Conservation (phyloP, 2,888 invertebrate genomes). For the Diaphora mendica region DNA sequence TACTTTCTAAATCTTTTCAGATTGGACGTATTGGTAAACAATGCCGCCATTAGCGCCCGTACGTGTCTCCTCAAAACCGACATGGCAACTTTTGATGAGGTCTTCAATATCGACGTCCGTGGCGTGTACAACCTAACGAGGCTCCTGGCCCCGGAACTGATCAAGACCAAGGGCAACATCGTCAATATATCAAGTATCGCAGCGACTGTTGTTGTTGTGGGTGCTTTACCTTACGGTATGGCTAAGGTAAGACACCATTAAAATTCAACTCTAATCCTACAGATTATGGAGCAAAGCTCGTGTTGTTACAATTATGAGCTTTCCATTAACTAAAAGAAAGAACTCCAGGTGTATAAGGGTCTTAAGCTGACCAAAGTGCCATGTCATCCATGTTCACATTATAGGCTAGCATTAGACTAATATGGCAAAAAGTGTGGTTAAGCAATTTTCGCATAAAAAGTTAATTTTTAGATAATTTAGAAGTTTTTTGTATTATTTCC, state of each 20-base stretch:
- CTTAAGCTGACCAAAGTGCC: too few relatives aligned
- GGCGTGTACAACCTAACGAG: slow-evolving; percentile 87
- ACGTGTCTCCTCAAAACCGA: slow-evolving; percentile 57
- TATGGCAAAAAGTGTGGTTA: too few relatives aligned
- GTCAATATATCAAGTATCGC: slow-evolving; percentile 91
- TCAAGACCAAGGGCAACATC: slow-evolving; percentile 87
- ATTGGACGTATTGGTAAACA: slow-evolving; percentile 68
- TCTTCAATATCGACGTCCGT: slow-evolving; percentile 89
- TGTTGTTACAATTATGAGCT: not conserved
- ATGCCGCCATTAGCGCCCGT: slow-evolving; percentile 82
- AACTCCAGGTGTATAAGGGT: too few relatives aligned
- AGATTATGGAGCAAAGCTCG: not conserved
- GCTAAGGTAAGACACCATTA: slow-evolving; percentile 87
- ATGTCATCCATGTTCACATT: too few relatives aligned
- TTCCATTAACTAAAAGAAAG: not conserved
- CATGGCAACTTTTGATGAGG: slow-evolving; percentile 53
- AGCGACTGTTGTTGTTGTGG: slow-evolving; percentile 90
- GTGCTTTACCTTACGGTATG: slow-evolving; percentile 93
- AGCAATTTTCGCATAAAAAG: too few relatives aligned
- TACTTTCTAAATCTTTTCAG: slow-evolving; percentile 3
- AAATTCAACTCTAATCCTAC: not conserved
- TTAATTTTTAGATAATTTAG: too few relatives aligned
- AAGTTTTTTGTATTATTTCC: slow-evolving; percentile 9
- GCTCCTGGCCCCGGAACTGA: slow-evolving; percentile 88
- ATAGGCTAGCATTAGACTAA: too few relatives aligned